Conservation (phyloP, 2,888 invertebrate genomes). For the Koerneria pararmatus region DNA sequence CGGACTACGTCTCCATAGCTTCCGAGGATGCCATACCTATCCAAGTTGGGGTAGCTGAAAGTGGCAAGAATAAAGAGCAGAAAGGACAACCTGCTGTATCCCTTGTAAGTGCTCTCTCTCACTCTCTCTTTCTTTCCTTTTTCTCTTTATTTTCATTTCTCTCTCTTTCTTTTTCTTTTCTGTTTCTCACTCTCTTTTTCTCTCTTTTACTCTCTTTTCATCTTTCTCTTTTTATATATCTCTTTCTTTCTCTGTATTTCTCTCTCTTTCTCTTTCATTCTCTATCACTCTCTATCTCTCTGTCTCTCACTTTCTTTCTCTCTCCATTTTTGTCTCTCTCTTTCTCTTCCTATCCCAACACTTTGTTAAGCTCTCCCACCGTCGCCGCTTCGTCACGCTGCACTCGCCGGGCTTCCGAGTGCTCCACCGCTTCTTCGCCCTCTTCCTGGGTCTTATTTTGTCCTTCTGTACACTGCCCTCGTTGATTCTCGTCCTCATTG, state of each 20-base stretch:
- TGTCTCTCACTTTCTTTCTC: too few relatives aligned
- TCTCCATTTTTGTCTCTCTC: neutral
- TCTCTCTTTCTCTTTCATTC: neutral
- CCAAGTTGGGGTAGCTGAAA: constrained; percentile 3
- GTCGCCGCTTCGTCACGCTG: constrained; percentile 15
- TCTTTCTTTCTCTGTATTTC: neutral
- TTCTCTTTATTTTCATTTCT: neutral
- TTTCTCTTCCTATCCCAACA: too few relatives aligned
- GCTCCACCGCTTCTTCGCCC: constrained; percentile 4
- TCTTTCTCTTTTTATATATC: neutral
- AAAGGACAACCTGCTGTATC: constrained; percentile 11
- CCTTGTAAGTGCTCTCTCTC: constrained; percentile 1
- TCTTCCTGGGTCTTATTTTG: constrained; percentile 13
- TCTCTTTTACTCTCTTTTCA: neutral
- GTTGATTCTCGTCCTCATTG: constrained; percentile 13
- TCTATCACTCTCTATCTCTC: neutral
- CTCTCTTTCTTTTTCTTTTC: too few relatives aligned
- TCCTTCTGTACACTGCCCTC: constrained; percentile 15
- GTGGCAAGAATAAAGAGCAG: neutral
- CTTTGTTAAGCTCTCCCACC: constrained; percentile 14
- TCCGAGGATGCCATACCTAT: constrained; percentile 19
- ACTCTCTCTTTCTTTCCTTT: too few relatives aligned
- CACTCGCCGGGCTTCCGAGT: constrained; percentile 5
- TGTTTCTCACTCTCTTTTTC: neutral
- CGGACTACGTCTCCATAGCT: too few relatives aligned